Evolutionary conservation across 2,888 invertebrate genomes (phyloP), one percentile per base, ranked within the genome.

Genomic region (Pandemis corylana): DNA sequence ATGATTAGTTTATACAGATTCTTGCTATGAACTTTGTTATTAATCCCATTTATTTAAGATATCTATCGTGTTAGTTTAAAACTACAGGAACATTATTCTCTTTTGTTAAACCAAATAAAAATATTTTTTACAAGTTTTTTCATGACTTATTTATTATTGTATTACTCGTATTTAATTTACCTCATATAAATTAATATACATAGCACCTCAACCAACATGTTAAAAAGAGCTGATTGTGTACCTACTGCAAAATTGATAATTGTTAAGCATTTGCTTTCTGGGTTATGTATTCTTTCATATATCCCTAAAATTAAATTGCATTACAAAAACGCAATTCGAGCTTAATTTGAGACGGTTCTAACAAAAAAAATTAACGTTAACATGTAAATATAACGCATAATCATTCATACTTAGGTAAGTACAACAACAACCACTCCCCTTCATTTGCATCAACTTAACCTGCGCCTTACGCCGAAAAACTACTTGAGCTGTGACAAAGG

Each of bases 11-110:
- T n/a, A 36, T 36, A 46, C 15, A 46, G 12, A 12, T 46, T 59
- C 20, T 59, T 42, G 44, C 41, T 12, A 10, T 9, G 28, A 56
- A 44, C 12, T 20, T 56, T 20, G 56, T 13, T 13, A 46, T 2
- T 0, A 49, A 28, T 28, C 46, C 13, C 44, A 59, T 68, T 59
- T 42, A 59, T 68, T 68, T 44, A 7, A 59, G 20, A 20, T 63
- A 66, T 41, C 61, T 66, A 66, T 71, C 15, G 13, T 51, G 28
- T 20, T 20, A 49, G 10, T 59, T 59, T 56, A 15, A 15, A 67
- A 68, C 41, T 66, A 75, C 53, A 65, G 59, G 64, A 75, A 75
- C 65, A 68, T 65, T 62, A 70, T 56, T 64, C 44, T 63, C 64
- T 72, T 36, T 67, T 66, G 51, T 72, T 72, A 67, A 20, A 66